A percentile compares a stretch with the other conserved stretches of the same genome.
phyloP scores from a whole-genome alignment of 1,140 invertebrate species.

The Drosophila bocki region DNA sequence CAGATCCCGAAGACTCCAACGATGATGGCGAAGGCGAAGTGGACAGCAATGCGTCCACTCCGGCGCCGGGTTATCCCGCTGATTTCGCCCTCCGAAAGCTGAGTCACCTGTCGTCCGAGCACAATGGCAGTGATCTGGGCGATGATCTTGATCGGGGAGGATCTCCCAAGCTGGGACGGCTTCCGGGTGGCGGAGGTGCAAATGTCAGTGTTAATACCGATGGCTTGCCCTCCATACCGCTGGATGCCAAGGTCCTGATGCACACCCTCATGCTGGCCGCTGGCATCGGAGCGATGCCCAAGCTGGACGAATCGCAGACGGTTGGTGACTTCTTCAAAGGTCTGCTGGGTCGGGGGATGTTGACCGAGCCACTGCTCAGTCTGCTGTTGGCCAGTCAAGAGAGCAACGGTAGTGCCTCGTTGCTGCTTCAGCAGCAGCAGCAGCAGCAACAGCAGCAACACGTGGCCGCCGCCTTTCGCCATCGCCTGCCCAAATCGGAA shows the following conservation, averaged over 20 bases:
- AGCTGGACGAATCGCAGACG: conserved; percentile 74
- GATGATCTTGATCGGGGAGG: conserved; percentile 53
- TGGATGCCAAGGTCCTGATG: conserved; percentile 85
- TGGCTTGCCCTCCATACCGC: conserved; percentile 28
- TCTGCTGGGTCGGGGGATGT: conserved; percentile 85
- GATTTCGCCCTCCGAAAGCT: conserved; percentile 63
- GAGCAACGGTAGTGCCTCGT: conserved; percentile 57
- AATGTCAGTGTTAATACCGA: conserved; percentile 58
- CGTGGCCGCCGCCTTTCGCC: conserved; percentile 58
- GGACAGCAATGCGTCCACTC: conserved; percentile 74
- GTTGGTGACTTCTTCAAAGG: conserved; percentile 88
- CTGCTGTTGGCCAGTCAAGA: conserved; percentile 57
- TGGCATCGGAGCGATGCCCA: conserved; percentile 57
- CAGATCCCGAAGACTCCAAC: conserved; percentile 54
- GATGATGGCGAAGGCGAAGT: conserved; percentile 42
- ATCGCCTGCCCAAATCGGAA: conserved; percentile 83
- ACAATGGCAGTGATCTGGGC: conserved; percentile 74
- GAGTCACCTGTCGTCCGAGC: conserved; percentile 55
- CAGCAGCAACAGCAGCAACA: conserved; percentile 71
- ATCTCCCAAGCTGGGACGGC: conserved; percentile 54
- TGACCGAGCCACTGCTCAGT: conserved; percentile 86
- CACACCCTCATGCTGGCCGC: conserved; percentile 75
- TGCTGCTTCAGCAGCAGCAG: conserved; percentile 61
- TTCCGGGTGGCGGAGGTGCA: conserved; percentile 50
- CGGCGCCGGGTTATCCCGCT: conserved; percentile 45